These are phyloP conservation scores for Hirudinaria manillensis DNA, from an alignment of 2,888 invertebrate species.

Conservation along the genomic window DNA sequence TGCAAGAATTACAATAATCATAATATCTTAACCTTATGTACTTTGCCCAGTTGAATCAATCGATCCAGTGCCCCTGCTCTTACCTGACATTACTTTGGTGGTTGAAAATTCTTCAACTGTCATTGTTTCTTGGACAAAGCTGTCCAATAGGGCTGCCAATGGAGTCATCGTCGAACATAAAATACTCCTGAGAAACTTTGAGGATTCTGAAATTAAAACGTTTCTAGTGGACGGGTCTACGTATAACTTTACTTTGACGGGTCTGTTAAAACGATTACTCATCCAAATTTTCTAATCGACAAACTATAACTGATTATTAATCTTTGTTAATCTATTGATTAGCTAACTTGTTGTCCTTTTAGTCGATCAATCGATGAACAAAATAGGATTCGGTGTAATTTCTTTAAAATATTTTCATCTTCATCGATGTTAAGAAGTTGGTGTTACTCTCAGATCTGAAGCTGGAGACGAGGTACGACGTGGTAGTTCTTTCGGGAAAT, in stretches of 20 bases:
- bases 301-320: too few species aligned
- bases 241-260: background rate
- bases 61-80: background rate
- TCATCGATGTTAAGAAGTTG: too few species aligned
- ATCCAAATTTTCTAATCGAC: too few species aligned
- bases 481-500: background rate
- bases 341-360: too few species aligned
- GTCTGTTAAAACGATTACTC: too few species aligned
- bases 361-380: too few species aligned
- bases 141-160: background rate
- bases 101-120: background rate
- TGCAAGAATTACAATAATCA: too few species aligned
- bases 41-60: too few species aligned
- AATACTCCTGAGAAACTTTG: background rate
- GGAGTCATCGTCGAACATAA: background rate
- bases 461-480: background rate
- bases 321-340: too few species aligned
- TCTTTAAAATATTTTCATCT: too few species aligned
- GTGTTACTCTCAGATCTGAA: background rate
- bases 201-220: background rate
- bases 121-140: background rate
- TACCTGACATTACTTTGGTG: background rate
- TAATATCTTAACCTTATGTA: too few species aligned
- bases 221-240: background rate
- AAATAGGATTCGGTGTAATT: too few species aligned